A percentile compares a stretch with the other conserved stretches of the same genome.
Evolutionary conservation across 1,140 invertebrate genomes (phyloP).

Genomic region (Belonocnema kinseyi): DNA sequence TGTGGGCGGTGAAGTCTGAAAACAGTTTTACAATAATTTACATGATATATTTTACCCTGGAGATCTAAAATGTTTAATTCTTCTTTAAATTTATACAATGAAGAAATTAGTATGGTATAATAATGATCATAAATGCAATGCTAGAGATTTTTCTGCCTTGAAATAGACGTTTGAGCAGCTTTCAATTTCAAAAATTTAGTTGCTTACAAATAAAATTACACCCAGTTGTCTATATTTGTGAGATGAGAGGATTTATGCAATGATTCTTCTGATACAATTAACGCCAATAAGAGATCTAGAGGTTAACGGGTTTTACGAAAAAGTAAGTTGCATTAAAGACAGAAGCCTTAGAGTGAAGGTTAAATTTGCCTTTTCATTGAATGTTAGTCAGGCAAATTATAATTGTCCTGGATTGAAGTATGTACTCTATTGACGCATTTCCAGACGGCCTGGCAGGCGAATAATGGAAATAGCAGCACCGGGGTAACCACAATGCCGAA

Average conservation of each 20-base stretch:
- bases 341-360: conserved; percentile 17
- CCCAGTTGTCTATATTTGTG: conserved; percentile 10
- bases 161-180: too few species aligned
- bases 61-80: too few species aligned
- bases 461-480: conserved; percentile 67
- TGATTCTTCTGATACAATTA: conserved; percentile 14
- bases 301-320: conserved; percentile 28
- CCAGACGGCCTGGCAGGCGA: conserved; percentile 68
- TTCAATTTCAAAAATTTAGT: neutral
- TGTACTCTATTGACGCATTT: conserved; percentile 15
- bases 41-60: too few species aligned
- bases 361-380: neutral
- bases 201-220: conserved; percentile 28
- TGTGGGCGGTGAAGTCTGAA: too few species aligned
- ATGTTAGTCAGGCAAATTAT: conserved; percentile 9
- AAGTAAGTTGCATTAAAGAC: conserved; percentile 15
- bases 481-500: conserved; percentile 67
- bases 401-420: neutral
- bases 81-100: too few species aligned
- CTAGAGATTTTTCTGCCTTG: too few species aligned
- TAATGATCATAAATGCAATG: too few species aligned
- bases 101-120: too few species aligned
- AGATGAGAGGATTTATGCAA: conserved; percentile 20
- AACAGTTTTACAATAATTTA: too few species aligned
- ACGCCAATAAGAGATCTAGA: conserved; percentile 26